Evolutionary conservation across 2,797 vertebrate genomes (phyloP), one percentile per base, ranked within the genome.

Genomic region (Acomys russatus): DNA sequence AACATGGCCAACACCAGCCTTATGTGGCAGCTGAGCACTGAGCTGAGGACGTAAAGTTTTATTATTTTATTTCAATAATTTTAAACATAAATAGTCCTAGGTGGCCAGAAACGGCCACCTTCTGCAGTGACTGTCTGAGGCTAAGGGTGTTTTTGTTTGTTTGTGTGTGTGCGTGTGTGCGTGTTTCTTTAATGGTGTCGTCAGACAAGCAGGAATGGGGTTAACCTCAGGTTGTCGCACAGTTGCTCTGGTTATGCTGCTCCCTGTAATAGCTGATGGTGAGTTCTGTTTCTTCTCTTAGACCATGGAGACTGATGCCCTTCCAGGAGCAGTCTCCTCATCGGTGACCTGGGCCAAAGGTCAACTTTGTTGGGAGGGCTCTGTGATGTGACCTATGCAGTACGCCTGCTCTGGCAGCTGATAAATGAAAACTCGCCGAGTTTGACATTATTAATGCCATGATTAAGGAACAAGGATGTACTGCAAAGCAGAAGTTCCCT

Each of bases 381-480:
- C 8, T 7, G 63, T 18, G 22, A 59, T 18, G 1, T 4, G 18
- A 14, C 18, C 23, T 4, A 54, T 4, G 11, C 22, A 6, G 1
- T 1, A 9, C 6, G 56, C 59, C 56, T 56, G 20, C 8, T 35
- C 74, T 15, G 23, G 80, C 23, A 54, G 66, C 51, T 23, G 79
- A 49, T n/a, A 33, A 61, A 9, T 28, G 25, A 74, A 84, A 80
- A 61, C 9, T 70, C 28, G 0, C 12, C 4, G 1, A 9, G n/a
- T 23, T 30, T 61, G 84, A 28, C 35, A 23, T 38, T 73, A 71
- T 73, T 68, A 76, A 70, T 77, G 66, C 66, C 35, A 23, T 73
- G 79, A 94, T 80, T 90, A 44, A 71, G 54, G 92, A 84, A 15
- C 20, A 54, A 44, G 22, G 70, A 76, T 49, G 23, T 83, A 30